Evolutionary conservation across 2,797 vertebrate species (phyloP).

Genomic region (Rallus crepitans): DNA sequence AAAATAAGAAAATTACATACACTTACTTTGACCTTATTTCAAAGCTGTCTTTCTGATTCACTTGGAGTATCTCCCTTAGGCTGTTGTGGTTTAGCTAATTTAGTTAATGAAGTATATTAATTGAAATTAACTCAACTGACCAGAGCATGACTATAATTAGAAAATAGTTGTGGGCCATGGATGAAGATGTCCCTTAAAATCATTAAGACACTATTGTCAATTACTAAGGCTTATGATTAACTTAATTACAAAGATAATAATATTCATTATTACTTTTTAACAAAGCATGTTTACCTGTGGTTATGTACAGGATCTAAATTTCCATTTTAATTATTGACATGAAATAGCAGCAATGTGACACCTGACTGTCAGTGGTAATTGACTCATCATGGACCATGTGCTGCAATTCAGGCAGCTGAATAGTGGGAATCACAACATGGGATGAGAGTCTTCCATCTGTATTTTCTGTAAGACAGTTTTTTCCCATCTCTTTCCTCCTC

Average conservation of each 20-base stretch:
- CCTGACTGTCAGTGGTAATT: not conserved
- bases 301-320: not conserved
- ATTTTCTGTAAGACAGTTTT: not conserved
- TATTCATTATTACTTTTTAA: not conserved
- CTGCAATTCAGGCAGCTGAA: not conserved
- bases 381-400: not conserved
- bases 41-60: not conserved
- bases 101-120: constrained; percentile 23
- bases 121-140: constrained; percentile 31
- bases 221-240: not conserved
- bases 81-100: not conserved
- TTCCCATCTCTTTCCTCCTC: not conserved
- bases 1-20: not conserved
- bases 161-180: not conserved
- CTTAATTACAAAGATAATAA: not conserved
- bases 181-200: not conserved
- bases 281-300: not conserved
- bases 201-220: not conserved
- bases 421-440: not conserved
- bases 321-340: not conserved
- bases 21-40: constrained; percentile 15
- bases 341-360: not conserved
- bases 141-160: not conserved
- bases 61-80: not conserved
- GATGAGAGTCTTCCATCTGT: not conserved